phyloP scores from a whole-genome alignment of 2,113 vertebrate genomes.

The Mustela lutreola region DNA sequence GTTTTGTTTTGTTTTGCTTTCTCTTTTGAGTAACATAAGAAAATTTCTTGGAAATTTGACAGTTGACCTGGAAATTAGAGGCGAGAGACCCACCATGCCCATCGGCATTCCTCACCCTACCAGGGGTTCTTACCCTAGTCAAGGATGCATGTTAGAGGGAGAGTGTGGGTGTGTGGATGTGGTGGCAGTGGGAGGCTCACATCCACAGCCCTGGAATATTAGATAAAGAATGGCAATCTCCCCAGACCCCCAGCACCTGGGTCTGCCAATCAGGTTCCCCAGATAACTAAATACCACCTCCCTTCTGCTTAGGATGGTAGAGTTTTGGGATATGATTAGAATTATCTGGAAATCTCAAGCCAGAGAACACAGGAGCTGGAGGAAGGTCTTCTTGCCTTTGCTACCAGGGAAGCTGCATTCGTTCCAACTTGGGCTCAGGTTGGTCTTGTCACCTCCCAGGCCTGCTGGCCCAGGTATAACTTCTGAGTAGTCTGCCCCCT shows the following conservation, averaged over 20 bases:
- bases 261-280: background rate
- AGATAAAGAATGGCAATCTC: background rate
- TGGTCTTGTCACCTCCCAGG: background rate
- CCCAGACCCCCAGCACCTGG: rapidly evolving
- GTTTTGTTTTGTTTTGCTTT: background rate
- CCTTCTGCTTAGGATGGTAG: background rate
- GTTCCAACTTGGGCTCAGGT: background rate
- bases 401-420: background rate
- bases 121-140: too few relatives aligned
- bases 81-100: background rate
- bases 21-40: background rate
- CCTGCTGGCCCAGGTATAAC: background rate
- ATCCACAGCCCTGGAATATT: background rate
- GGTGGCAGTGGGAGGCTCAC: rapidly evolving
- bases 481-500: background rate
- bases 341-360: background rate
- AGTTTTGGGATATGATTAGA: background rate
- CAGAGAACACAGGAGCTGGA: background rate
- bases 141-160: background rate
- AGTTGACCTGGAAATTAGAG: background rate
- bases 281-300: rapidly evolving
- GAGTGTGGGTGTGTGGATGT: too few relatives aligned
- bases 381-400: background rate
- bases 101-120: rapidly evolving
- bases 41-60: background rate